Evolutionary conservation across 2,113 vertebrate species (phyloP), one percentile per base, ranked within the genome.

Genomic region (Riparia riparia): DNA sequence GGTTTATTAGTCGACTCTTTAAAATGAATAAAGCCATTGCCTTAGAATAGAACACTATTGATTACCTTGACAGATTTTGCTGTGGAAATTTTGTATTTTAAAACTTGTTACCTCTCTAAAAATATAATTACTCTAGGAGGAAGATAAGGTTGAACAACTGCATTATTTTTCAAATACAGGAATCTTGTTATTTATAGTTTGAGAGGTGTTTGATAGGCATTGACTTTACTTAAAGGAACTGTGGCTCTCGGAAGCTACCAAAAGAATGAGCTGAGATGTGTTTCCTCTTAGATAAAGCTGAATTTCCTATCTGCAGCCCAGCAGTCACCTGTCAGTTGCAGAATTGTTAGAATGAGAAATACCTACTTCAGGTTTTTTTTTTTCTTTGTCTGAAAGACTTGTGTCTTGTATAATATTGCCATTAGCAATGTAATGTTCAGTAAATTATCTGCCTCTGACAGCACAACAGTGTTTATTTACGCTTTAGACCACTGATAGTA

Each of bases 271-370:
- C 65, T 76, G 69, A 93, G 90, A 63, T 93, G 26, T 94, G 61
- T 95, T 95, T 92, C 68, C 85, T 92, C 58, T 41, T 26, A 88
- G 83, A 95, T 95, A 70, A 86, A 95, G 71, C 70, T 44, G 79
- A 42, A 54, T 94, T 97, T 97, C 85, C 57, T 86, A 21, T 84
- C 89, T 93, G 53, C 63, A 79, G 63, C 53, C 29, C 53, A 37
- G 57, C 66, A 89, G 54, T 93, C 57, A 82, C 65, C 61, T 93
- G 78, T 69, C 86, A 65, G 51, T 29, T 87, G 50, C 25, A 82
- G 61, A 74, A 74, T 6, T 74, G n/a, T 94, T 80, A 79, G n/a
- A 66, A 91, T 91, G 53, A 94, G 80, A 77, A 93, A 66, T 16
- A 63, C 14, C 49, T 86, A 73, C 57, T 53, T 88, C 65, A 50